Evolutionary conservation across 2,888 invertebrate species (phyloP).

Genomic region (Operophtera brumata): DNA sequence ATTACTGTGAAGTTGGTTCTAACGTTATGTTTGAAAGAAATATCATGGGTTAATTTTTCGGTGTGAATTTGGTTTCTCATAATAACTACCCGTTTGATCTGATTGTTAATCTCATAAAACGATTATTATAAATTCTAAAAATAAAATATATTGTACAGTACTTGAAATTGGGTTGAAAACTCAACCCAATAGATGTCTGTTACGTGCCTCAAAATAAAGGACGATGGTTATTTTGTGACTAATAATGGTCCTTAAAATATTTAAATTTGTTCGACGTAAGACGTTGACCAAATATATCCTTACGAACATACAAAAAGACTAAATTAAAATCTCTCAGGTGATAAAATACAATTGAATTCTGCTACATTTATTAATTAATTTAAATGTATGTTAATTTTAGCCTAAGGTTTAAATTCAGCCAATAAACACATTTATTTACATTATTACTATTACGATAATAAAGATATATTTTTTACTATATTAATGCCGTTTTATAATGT

Average conservation of each 20-base stretch:
- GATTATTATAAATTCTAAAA: not conserved
- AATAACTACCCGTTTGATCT: not conserved
- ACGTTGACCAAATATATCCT: not conserved
- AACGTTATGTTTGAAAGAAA: too few relatives aligned
- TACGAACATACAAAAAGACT: not conserved
- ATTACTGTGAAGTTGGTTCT: too few relatives aligned
- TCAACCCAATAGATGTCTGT: not conserved
- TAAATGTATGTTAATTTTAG: too few relatives aligned
- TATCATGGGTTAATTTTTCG: too few relatives aligned
- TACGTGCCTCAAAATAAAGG: conserved; percentile 10
- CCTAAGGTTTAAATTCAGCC: too few relatives aligned
- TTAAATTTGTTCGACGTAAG: not conserved
- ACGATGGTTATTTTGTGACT: not conserved
- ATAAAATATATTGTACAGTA: not conserved
- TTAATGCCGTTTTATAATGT: not conserved
- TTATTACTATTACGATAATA: too few relatives aligned
- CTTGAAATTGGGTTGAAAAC: not conserved
- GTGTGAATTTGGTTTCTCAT: not conserved
- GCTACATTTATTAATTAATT: too few relatives aligned
- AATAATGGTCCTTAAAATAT: not conserved
- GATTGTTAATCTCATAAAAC: not conserved
- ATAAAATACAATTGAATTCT: not conserved
- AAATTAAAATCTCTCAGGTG: not conserved
- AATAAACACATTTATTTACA: too few relatives aligned
- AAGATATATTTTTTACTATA: not conserved